Conservation (phyloP, 2,797 vertebrate genomes). For the Bradypodion ventrale region DNA sequence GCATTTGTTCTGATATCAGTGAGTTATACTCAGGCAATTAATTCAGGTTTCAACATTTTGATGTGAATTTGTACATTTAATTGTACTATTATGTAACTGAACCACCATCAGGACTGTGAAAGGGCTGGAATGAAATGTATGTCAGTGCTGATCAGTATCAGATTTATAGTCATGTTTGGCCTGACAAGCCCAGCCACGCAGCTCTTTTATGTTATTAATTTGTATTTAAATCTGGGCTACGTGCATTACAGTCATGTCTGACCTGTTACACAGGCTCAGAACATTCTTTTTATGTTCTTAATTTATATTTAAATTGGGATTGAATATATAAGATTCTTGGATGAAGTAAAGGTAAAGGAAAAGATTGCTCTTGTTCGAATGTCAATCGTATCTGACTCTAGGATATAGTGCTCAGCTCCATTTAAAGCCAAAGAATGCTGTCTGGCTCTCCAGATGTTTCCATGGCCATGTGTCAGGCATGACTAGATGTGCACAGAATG, state of each 20-base stretch:
- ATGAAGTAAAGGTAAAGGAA: background rate
- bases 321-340: background rate
- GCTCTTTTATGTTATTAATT: conserved; percentile 34
- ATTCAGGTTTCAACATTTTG: conserved; percentile 57
- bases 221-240: conserved; percentile 1
- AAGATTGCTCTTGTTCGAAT: too few species aligned
- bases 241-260: conserved; percentile 14
- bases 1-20: conserved; percentile 51
- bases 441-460: too few species aligned
- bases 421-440: too few species aligned
- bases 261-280: background rate
- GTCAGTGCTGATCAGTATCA: conserved; percentile 41
- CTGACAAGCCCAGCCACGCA: background rate
- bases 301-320: conserved; percentile 1
- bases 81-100: conserved; percentile 45
- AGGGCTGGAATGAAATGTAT: background rate
- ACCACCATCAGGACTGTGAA: conserved; percentile 7
- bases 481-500: too few species aligned
- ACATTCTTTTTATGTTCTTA: conserved; percentile 33
- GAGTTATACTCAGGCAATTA: conserved; percentile 55
- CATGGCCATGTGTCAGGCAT: too few species aligned
- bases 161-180: conserved; percentile 28
- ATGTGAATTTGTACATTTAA: conserved; percentile 53
- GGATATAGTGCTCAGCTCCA: too few species aligned
- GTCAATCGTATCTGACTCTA: too few species aligned